A percentile compares a stretch with the other conserved stretches of the same genome.
phyloP scores from a whole-genome alignment of 2,113 vertebrate species.

The Connochaetes taurinus region DNA sequence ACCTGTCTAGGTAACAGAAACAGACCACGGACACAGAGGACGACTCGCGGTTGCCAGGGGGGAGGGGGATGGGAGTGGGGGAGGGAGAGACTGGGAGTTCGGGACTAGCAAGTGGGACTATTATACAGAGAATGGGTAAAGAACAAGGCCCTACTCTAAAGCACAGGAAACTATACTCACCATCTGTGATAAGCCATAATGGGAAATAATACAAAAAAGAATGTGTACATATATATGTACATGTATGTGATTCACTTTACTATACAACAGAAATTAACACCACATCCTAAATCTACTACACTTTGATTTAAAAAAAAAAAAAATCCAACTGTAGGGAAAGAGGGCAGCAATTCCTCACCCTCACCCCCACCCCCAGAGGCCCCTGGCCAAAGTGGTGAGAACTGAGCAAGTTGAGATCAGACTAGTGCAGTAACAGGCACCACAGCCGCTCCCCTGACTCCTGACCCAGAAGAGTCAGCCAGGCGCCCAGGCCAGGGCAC shows the following conservation, averaged over 20 bases:
- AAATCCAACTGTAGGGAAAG: neutral
- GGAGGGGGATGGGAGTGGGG: neutral
- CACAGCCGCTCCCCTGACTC: accelerated
- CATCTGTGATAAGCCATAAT: neutral
- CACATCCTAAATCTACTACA: neutral
- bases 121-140: neutral
- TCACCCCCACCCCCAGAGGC: neutral
- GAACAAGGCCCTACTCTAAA: neutral
- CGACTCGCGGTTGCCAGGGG: neutral
- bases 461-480: neutral
- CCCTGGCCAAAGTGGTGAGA: neutral
- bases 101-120: neutral
- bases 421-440: neutral
- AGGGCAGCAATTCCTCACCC: neutral
- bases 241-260: neutral
- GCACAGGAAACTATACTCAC: neutral
- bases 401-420: neutral
- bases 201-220: neutral
- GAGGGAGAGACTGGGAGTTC: neutral
- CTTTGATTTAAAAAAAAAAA: neutral
- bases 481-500: neutral
- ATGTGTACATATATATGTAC: neutral
- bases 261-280: neutral
- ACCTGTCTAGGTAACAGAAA: neutral
- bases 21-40: neutral